These are phyloP conservation scores for Eupithecia dodoneata DNA, from an alignment of 2,888 invertebrate genomes.

Conservation along the genomic window DNA sequence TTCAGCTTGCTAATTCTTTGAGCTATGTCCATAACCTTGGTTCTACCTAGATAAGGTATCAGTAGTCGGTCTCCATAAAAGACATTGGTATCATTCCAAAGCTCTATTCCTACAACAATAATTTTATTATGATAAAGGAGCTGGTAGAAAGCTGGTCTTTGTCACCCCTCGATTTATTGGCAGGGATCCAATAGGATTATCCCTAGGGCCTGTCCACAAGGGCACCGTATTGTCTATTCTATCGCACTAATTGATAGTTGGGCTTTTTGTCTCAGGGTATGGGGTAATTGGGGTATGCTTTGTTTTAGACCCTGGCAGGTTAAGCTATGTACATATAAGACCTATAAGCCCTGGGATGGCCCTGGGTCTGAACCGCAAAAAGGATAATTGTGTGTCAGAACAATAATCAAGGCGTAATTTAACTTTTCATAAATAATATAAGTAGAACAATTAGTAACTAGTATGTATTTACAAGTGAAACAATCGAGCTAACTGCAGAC, in stretches of 20 bases:
- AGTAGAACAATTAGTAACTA: too few relatives aligned
- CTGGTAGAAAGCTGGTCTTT: constrained; percentile 9
- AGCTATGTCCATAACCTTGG: too few relatives aligned
- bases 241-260: constrained; percentile 31
- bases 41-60: too few relatives aligned
- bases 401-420: not conserved
- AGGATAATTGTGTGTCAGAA: not conserved
- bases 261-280: constrained; percentile 26
- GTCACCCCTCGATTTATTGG: constrained; percentile 25
- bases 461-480: too few relatives aligned
- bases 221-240: constrained; percentile 30
- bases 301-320: not conserved
- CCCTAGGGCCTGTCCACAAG: constrained; percentile 29
- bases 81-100: not conserved
- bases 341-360: not conserved
- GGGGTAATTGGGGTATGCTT: not conserved
- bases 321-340: not conserved
- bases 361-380: not conserved
- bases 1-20: too few relatives aligned
- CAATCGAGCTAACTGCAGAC: too few relatives aligned
- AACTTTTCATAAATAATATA: not conserved
- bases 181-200: constrained; percentile 30
- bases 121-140: constrained; percentile 17
- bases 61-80: not conserved
- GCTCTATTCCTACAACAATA: constrained; percentile 12